Evolutionary conservation across 2,797 vertebrate genomes (phyloP).

Genomic region (Semaprochilodus insignis): DNA sequence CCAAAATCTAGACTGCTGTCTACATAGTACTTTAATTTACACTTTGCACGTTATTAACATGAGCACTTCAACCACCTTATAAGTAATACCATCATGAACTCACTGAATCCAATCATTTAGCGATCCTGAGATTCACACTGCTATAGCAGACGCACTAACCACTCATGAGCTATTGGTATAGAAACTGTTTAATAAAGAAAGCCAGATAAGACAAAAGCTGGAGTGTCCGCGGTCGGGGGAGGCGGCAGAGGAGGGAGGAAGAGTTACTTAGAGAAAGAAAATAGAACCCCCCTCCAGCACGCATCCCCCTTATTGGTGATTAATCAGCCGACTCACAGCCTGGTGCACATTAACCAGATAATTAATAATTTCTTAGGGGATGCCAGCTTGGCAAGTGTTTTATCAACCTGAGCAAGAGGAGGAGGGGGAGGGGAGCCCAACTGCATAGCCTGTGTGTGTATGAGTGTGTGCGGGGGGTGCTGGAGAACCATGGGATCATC

Average conservation of each 20-base stretch:
- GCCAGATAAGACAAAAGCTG: constrained; percentile 52
- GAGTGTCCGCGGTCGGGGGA: constrained; percentile 30
- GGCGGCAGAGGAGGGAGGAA: constrained; percentile 39
- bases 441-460: constrained; percentile 49
- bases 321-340: constrained; percentile 95
- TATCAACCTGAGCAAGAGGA: constrained; percentile 84
- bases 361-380: constrained; percentile 99
- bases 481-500: constrained; percentile 60
- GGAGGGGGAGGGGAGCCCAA: constrained; percentile 24
- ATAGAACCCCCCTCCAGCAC: constrained; percentile 74
- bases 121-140: neutral
- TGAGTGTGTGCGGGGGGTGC: constrained; percentile 30
- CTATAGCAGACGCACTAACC: neutral
- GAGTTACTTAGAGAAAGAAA: constrained; percentile 62
- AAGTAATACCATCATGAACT: too few species aligned
- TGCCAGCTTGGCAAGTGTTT: constrained; percentile 88
- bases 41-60: too few species aligned
- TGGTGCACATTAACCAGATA: constrained; percentile 98
- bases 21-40: too few species aligned
- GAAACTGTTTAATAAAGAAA: constrained; percentile 4
- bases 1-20: too few species aligned
- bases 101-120: neutral
- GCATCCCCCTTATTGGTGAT: constrained; percentile 87
- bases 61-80: too few species aligned
- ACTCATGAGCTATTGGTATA: neutral